Conservation (phyloP, 2,888 invertebrate species). For the Eutolmus rufibarbis region DNA sequence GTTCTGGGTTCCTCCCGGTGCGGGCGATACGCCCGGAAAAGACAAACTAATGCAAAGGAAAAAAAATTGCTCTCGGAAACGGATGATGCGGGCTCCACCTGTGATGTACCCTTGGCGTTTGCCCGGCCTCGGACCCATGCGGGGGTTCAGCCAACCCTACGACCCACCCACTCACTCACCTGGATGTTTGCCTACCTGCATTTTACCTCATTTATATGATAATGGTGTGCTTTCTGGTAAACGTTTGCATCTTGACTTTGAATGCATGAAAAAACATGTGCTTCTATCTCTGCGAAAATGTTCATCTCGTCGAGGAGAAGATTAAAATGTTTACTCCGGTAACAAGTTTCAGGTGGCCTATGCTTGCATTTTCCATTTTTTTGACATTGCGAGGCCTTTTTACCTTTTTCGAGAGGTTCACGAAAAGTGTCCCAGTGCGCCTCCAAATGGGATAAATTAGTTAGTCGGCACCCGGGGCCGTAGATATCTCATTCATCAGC, state of each 20-base stretch:
- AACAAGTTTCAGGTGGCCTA: not conserved
- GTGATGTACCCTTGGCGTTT: not conserved
- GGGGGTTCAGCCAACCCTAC: no score
- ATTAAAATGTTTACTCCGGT: not conserved
- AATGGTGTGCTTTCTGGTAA: not conserved
- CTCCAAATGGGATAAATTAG: not conserved
- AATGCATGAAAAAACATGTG: not conserved
- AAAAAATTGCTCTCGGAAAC: not conserved
- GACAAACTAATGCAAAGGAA: not conserved
- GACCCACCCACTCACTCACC: no score
- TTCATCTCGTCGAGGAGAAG: not conserved
- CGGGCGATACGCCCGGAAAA: not conserved
- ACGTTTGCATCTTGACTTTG: not conserved
- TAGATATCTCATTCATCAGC: not conserved
- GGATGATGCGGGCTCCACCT: not conserved
- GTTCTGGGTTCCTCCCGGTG: not conserved
- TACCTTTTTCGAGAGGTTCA: not conserved
- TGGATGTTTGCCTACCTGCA: not conserved
- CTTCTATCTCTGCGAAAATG: not conserved
- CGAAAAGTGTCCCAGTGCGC: not conserved
- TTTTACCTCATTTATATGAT: not conserved
- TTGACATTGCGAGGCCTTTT: not conserved
- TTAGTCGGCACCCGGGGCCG: not conserved
- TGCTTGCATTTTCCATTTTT: not conserved
- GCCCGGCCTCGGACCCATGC: not conserved